These are phyloP conservation scores for Pachymerium ferrugineum DNA, from an alignment of 2,888 invertebrate genomes.

Conservation along the genomic window DNA sequence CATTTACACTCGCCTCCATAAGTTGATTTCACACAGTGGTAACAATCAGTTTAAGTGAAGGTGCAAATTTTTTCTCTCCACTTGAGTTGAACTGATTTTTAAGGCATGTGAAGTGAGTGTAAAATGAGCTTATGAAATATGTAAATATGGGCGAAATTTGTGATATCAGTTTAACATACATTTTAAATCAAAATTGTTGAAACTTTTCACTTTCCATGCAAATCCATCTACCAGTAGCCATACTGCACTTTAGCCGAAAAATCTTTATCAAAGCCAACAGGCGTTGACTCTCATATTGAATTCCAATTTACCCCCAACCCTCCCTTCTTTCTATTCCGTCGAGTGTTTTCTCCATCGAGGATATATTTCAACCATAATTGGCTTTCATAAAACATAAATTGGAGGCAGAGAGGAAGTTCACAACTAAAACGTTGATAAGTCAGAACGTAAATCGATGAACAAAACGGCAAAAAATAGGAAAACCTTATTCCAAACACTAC, in stretches of 20 bases:
- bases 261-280: slow-evolving; percentile 16
- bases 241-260: neutral
- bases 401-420: neutral
- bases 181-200: neutral
- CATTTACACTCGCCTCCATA: neutral
- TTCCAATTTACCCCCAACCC: neutral
- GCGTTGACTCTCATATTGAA: slow-evolving; percentile 17
- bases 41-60: neutral
- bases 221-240: neutral
- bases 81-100: neutral
- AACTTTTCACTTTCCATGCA: neutral
- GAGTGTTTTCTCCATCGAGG: neutral
- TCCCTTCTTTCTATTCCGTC: no score
- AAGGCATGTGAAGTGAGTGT: neutral
- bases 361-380: slow-evolving; percentile 1
- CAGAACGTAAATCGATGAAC: no score
- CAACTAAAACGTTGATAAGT: neutral
- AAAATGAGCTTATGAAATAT: no score
- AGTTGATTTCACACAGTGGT: neutral
- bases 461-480: neutral
- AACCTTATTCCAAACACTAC: neutral
- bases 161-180: no score
- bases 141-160: no score
- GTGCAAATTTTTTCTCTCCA: no score
- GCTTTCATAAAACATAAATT: neutral